Conservation (phyloP, 30 jellyfish, hydroid and myxozoan genomes). For the Mastigias papua region DNA sequence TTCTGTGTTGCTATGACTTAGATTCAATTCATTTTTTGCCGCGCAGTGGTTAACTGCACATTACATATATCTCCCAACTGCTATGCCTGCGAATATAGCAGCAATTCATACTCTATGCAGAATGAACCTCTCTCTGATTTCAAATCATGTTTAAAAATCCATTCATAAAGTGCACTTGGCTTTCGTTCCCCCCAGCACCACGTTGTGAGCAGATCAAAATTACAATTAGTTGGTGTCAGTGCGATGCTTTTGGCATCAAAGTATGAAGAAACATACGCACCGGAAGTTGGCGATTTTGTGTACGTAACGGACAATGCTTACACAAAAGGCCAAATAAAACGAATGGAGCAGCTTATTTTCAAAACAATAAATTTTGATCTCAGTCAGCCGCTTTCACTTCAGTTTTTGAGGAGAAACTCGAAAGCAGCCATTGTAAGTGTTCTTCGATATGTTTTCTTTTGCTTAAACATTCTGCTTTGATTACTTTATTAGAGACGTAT, state of each 20-base stretch:
- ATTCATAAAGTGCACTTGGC: no score
- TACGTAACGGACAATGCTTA: slow-evolving; percentile 96
- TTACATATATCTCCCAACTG: no score
- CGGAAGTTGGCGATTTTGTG: slow-evolving; percentile 98
- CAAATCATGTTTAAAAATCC: no score
- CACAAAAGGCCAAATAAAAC: slow-evolving; percentile 76
- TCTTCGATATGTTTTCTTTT: no score
- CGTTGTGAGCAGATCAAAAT: slow-evolving; percentile 80
- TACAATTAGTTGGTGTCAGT: slow-evolving; percentile 98
- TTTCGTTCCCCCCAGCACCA: slow-evolving; percentile 35
- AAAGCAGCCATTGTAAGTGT: slow-evolving; percentile 88
- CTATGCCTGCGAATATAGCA: no score
- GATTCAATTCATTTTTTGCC: no score
- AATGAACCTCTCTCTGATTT: no score
- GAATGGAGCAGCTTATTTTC: slow-evolving; percentile 87
- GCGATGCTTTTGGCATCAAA: slow-evolving; percentile 98
- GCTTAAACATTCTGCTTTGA: no score
- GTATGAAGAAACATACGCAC: slow-evolving; percentile 98
- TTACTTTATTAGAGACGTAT: no score
- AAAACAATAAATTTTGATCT: slow-evolving; percentile 77
- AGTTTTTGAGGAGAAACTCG: slow-evolving; percentile 87
- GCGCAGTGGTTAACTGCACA: no score
- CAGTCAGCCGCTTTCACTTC: slow-evolving; percentile 91
- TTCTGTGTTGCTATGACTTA: no score
- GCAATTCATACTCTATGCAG: no score